phyloP scores from a whole-genome alignment of 2,797 vertebrate genomes.

The Phylloscopus collybita region DNA sequence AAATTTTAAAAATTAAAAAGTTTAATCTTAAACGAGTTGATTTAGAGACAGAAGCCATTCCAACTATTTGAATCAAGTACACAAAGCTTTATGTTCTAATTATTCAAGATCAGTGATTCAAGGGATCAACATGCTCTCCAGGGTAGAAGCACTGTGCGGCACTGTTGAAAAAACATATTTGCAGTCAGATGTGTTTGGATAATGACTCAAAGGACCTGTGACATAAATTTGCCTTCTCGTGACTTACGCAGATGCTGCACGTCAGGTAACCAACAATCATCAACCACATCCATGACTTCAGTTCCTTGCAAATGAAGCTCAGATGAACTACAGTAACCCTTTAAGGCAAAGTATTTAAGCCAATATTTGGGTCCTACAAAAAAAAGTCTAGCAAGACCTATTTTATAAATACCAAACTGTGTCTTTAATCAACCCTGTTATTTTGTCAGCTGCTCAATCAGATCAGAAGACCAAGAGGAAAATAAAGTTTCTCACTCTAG shows the following conservation, averaged over 20 bases:
- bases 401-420: background rate
- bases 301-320: background rate
- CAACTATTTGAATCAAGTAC: background rate
- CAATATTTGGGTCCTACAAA: background rate
- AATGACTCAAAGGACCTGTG: background rate
- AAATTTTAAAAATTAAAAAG: background rate
- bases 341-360: background rate
- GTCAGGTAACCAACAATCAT: background rate
- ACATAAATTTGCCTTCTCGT: background rate
- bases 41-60: background rate
- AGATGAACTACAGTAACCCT: background rate
- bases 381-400: background rate
- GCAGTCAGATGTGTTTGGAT: background rate
- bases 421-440: background rate
- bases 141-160: background rate
- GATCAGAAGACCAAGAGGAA: background rate
- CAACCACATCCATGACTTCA: background rate
- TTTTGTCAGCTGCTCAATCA: background rate
- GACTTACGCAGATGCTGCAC: background rate
- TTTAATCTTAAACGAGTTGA: background rate
- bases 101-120: background rate
- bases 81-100: background rate
- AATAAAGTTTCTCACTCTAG: background rate
- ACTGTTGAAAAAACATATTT: background rate
- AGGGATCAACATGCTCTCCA: background rate